phyloP scores from a whole-genome alignment of 2,888 invertebrate species.

The Coleophora flavipennella region DNA sequence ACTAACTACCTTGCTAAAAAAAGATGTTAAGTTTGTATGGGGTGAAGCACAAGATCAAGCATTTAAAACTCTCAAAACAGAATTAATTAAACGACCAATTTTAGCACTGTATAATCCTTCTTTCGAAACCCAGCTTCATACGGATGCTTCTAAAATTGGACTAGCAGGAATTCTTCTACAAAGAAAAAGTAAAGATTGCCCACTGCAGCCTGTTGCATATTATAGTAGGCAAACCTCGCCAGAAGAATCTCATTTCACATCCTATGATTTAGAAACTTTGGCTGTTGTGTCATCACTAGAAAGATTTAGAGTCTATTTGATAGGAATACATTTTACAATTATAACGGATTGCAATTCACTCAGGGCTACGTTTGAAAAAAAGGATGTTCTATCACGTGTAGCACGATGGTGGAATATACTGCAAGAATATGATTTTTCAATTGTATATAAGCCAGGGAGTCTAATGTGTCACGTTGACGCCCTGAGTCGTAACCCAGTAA shows the following conservation, averaged over 20 bases:
- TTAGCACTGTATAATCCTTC: too few relatives aligned
- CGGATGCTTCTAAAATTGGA: too few relatives aligned
- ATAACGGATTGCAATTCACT: constrained; percentile 14
- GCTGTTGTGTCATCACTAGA: constrained; percentile 8
- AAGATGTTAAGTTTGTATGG: too few relatives aligned
- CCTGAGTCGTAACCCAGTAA: constrained; percentile 11
- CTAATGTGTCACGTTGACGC: constrained; percentile 16
- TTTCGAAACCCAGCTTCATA: too few relatives aligned
- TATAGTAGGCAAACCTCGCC: constrained; percentile 12
- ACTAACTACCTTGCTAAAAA: too few relatives aligned
- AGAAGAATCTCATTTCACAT: too few relatives aligned
- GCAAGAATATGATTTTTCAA: constrained; percentile 10
- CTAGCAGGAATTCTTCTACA: constrained; percentile 10
- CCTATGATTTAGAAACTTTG: too few relatives aligned
- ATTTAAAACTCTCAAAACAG: too few relatives aligned
- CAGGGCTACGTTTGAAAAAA: constrained; percentile 13
- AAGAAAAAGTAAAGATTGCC: not conserved
- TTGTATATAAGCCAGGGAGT: constrained; percentile 12
- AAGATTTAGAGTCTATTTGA: constrained; percentile 10
- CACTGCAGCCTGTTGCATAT: constrained; percentile 10
- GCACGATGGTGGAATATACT: constrained; percentile 16
- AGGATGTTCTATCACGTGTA: constrained; percentile 13
- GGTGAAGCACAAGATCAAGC: constrained; percentile 8
- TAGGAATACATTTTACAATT: constrained; percentile 10
- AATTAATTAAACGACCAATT: too few relatives aligned